A percentile compares a stretch with the other conserved stretches of the same genome.
Conservation (phyloP, 2,113 vertebrate species). For the rat (Rattus norvegicus) region GRCr8 NC_086029.1:92664501-92665000, state of each 20-base stretch:
- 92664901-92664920: neutral
- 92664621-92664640: neutral
- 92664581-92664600: neutral
- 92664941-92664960: neutral
- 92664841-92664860: neutral
- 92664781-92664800: neutral
- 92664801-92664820: neutral
- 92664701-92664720: neutral
- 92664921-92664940: neutral
- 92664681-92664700: neutral
- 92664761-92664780: neutral
- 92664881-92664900: neutral
- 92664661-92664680: neutral
- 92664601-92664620: neutral
- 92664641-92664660: neutral
- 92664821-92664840: neutral
- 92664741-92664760: neutral
- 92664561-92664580: neutral
- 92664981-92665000: neutral
- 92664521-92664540: slow-evolving; percentile 15
- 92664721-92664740: neutral
- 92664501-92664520: slow-evolving; percentile 31
- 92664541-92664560: neutral
- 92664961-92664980: neutral
- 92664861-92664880: neutral